These are phyloP conservation scores for Sylvietta virens DNA, from an alignment of 2,113 vertebrate genomes.

Conservation along the genomic window DNA sequence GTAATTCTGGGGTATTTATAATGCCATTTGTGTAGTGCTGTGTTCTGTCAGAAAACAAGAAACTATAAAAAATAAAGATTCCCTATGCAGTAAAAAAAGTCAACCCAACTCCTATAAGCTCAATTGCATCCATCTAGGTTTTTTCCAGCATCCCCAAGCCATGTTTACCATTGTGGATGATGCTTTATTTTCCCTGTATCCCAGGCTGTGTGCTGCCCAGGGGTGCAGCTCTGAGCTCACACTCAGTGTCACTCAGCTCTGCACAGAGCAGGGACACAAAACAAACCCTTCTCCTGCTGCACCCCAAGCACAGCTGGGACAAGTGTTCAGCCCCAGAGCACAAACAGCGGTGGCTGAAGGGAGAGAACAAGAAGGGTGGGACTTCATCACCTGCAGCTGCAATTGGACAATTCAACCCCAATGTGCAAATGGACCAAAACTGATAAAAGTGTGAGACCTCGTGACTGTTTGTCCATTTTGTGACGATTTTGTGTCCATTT, in stretches of 20 bases:
- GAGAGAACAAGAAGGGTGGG: background rate
- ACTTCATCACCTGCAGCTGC: background rate
- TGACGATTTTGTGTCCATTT: too few species aligned
- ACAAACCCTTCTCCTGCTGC: background rate
- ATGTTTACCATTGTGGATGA: background rate
- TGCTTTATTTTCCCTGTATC: background rate
- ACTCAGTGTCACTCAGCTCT: background rate
- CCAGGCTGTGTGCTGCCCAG: background rate
- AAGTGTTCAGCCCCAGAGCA: background rate
- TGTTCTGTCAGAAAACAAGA: background rate
- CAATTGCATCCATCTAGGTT: accelerated
- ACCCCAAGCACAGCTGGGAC: background rate
- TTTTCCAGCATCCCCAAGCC: background rate
- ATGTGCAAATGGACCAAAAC: background rate
- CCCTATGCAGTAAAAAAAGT: background rate
- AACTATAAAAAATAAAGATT: background rate
- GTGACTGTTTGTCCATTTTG: background rate
- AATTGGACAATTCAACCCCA: background rate
- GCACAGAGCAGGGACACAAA: background rate
- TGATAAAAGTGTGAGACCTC: background rate
- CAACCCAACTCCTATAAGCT: background rate
- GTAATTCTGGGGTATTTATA: background rate
- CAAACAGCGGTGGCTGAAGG: background rate
- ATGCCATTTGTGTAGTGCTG: too few species aligned
- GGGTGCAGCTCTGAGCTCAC: background rate